Percentiles rank a stretch among this genome's conserved stretches.
Evolutionary conservation across 2,888 invertebrate species (phyloP).

Genomic region (Tortricodes alternella): DNA sequence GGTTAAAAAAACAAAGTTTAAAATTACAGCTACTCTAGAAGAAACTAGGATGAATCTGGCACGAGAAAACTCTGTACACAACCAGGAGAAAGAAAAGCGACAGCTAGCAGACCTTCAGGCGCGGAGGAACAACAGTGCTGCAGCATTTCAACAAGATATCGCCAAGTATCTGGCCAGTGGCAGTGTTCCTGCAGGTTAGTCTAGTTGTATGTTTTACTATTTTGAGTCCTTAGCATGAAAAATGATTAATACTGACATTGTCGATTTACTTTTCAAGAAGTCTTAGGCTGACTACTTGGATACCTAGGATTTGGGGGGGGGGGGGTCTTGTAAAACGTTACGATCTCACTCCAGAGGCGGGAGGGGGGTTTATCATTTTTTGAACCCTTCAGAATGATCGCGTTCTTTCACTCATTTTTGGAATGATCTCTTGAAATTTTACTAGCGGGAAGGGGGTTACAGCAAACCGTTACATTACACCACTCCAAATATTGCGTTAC

Average conservation of each 20-base stretch:
- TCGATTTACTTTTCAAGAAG: too few species aligned
- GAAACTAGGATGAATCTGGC: slow-evolving; percentile 62
- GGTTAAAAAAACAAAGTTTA: neutral
- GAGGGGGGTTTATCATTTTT: too few species aligned
- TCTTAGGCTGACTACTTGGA: too few species aligned
- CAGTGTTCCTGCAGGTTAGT: slow-evolving; percentile 54
- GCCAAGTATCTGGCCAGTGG: slow-evolving; percentile 65
- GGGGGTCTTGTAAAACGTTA: too few species aligned
- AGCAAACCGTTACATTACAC: too few species aligned
- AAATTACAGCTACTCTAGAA: slow-evolving; percentile 61
- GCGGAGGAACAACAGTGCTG: slow-evolving; percentile 59
- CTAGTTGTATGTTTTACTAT: neutral
- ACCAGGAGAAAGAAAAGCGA: slow-evolving; percentile 53
- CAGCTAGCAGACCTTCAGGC: slow-evolving; percentile 66
- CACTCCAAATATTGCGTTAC: too few species aligned
- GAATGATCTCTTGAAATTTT: too few species aligned
- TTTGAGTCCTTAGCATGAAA: neutral
- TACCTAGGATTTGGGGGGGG: too few species aligned
- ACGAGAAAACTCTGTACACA: slow-evolving; percentile 57
- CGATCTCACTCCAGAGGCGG: too few species aligned
- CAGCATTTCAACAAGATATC: slow-evolving; percentile 68
- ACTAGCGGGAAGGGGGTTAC: too few species aligned
- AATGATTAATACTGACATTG: neutral
- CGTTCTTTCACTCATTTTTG: too few species aligned
- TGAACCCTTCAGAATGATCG: too few species aligned